These are phyloP conservation scores for Syrmaticus mikado DNA, from an alignment of 2,113 vertebrate genomes.

Conservation along the genomic window DNA sequence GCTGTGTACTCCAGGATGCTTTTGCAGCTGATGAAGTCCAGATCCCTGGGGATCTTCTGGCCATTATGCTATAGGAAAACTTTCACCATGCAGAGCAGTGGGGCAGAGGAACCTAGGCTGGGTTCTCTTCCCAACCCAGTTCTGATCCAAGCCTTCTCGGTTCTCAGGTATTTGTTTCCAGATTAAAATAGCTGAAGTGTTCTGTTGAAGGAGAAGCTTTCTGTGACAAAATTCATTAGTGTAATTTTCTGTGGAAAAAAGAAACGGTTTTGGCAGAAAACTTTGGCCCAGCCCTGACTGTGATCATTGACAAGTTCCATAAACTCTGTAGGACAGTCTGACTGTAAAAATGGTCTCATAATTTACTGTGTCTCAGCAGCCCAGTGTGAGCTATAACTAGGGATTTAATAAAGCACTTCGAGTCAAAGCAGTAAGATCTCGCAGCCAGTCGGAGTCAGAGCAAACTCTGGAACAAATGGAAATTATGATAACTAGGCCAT, in stretches of 20 bases:
- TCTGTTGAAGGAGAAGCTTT: not conserved
- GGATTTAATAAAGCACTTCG: constrained; percentile 66
- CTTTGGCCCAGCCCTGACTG: constrained; percentile 22
- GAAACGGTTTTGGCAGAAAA: constrained; percentile 19
- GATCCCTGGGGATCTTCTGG: not conserved
- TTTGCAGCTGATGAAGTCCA: not conserved
- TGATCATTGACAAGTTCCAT: constrained; percentile 41
- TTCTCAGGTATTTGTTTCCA: not conserved
- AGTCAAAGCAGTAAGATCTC: constrained; percentile 42
- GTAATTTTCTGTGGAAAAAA: not conserved
- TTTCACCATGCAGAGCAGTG: not conserved
- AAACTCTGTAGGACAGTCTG: constrained; percentile 58
- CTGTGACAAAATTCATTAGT: constrained; percentile 1
- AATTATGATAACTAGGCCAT: constrained; percentile 68
- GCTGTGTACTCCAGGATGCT: not conserved
- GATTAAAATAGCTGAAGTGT: not conserved
- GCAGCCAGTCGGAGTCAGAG: constrained; percentile 40
- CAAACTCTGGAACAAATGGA: constrained; percentile 70
- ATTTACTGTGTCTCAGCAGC: constrained; percentile 66
- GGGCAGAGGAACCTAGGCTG: not conserved
- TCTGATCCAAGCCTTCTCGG: not conserved
- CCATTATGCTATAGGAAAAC: not conserved
- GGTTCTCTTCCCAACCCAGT: not conserved
- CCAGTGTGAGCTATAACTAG: constrained; percentile 55
- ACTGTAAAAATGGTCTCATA: constrained; percentile 33